phyloP scores from a whole-genome alignment of 2,888 invertebrate genomes.

The Pyrochroa serraticornis region DNA sequence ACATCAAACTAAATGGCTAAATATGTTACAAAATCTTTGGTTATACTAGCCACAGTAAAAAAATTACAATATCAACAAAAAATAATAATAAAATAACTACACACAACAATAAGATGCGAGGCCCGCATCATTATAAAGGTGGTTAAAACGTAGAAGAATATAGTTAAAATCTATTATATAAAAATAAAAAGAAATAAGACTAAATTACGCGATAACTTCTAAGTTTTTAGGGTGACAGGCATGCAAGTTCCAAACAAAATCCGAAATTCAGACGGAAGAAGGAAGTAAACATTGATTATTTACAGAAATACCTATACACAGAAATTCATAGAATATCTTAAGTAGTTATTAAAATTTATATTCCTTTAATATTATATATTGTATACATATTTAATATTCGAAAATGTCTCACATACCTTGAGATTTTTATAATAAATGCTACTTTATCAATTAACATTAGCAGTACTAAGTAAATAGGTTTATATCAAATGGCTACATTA shows the following conservation, averaged over 20 bases:
- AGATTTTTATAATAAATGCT: conserved; percentile 57
- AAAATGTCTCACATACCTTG: conserved; percentile 54
- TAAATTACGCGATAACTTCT: conserved; percentile 25
- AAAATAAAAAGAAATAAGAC: conserved; percentile 38
- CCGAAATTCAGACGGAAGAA: conserved; percentile 33
- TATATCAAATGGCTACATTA: conserved; percentile 60
- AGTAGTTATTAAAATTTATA: conserved; percentile 53
- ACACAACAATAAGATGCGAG: conserved; percentile 45
- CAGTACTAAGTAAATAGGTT: conserved; percentile 54
- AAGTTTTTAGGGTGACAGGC: conserved; percentile 36
- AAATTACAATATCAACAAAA: conserved; percentile 44
- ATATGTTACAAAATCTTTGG: conserved; percentile 59
- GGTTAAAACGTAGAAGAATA: conserved; percentile 34
- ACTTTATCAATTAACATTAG: conserved; percentile 55
- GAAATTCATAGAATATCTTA: conserved; percentile 53
- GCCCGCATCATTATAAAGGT: too few species aligned
- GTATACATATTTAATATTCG: conserved; percentile 53
- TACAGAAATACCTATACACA: conserved; percentile 55
- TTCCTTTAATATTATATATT: conserved; percentile 54
- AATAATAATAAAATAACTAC: conserved; percentile 38
- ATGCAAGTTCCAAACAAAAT: conserved; percentile 28
- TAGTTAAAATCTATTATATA: conserved; percentile 38
- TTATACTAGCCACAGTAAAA: conserved; percentile 56
- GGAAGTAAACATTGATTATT: conserved; percentile 48
- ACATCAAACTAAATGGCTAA: conserved; percentile 46